Base-by-base conservation (phyloP, 2,113 vertebrate genomes). In the Leucosticte australis region DNA sequence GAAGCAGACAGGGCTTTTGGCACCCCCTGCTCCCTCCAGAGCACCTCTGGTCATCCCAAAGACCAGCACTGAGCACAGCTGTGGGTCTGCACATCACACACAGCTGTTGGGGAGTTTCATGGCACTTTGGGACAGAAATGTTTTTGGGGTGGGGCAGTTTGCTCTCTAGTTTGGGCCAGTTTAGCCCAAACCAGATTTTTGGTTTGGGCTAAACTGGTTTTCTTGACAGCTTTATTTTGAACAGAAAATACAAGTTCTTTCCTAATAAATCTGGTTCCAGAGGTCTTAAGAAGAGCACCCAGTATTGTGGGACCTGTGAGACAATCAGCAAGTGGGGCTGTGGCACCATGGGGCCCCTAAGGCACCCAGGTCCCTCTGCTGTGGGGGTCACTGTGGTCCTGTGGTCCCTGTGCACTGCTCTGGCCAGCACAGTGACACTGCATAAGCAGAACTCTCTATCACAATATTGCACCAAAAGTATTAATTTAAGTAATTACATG, bases 401-500 rank as follows among this genome's bases (percentile, higher is more conserved):
- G 3, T 11, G 2, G 3, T 18, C 22, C 24, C 27, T 0, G 1
- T 1, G 1, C 14, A 3, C 64, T 6, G 5, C 0, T 28, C 33
- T 76, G 55, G 74, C 27, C 81, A 65, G 63, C 0, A 0, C 52
- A 77, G 63, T 3, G 0, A 74, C 11, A 24, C 41, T 2, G 0
- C 0, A 0, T 11, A 39, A 92, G 55, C 1, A 78, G 39, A 84
- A 64, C 63, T 47, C 89, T 65, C 47, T 76, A 70, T 76, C 78
- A 87, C 89, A 92, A 86, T 76, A 80, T 14, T 78, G 60, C 93
- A 89, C 73, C 55, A 5, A 22, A 94, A 96, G 78, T 91, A 95
- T 96, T 96, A 97, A 96, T 97, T 96, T 96, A 96, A 97, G 89
- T 96, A 97, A 97, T 96, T 94, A 90, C 2, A 2, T 59, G 76